Evolutionary conservation across 2,797 vertebrate genomes (phyloP).

Genomic region (Anguilla anguilla): DNA sequence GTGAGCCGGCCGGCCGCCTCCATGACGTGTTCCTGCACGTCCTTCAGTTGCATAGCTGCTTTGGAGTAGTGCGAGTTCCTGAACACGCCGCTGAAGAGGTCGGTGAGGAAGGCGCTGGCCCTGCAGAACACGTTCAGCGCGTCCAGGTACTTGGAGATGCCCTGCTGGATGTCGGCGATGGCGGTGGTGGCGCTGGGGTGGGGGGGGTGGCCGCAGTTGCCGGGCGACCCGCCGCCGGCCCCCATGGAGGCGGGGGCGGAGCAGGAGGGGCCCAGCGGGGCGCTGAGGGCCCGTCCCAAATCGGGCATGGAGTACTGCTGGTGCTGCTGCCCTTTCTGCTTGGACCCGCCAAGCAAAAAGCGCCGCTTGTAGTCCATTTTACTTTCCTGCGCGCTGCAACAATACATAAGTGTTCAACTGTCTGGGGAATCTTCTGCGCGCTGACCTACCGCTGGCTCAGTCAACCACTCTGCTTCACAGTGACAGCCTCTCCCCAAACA

Average conservation of each 20-base stretch:
- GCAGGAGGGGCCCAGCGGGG: constrained; percentile 83
- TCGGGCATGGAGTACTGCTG: constrained; percentile 96
- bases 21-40: constrained; percentile 99
- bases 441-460: constrained; percentile 37
- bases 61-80: constrained; percentile 98
- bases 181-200: constrained; percentile 80
- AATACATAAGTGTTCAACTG: constrained; percentile 92
- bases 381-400: constrained; percentile 97
- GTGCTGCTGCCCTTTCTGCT: constrained; percentile 99
- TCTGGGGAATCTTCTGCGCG: constrained; percentile 63
- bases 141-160: constrained; percentile 98
- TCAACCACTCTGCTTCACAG: constrained; percentile 40
- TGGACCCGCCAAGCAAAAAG: constrained; percentile 99
- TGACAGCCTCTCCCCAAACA: constrained; percentile 41
- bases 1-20: constrained; percentile 96
- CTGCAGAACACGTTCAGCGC: constrained; percentile 98
- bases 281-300: constrained; percentile 90
- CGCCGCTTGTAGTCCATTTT: constrained; percentile 99
- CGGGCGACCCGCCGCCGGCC: constrained; percentile 74
- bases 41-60: constrained; percentile 98
- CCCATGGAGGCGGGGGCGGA: constrained; percentile 76
- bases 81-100: constrained; percentile 98
- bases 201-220: constrained; percentile 80
- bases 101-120: constrained; percentile 96
- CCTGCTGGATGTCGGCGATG: constrained; percentile 98